These are phyloP conservation scores for Troilus luridus DNA, from an alignment of 2,888 invertebrate species.

Conservation along the genomic window DNA sequence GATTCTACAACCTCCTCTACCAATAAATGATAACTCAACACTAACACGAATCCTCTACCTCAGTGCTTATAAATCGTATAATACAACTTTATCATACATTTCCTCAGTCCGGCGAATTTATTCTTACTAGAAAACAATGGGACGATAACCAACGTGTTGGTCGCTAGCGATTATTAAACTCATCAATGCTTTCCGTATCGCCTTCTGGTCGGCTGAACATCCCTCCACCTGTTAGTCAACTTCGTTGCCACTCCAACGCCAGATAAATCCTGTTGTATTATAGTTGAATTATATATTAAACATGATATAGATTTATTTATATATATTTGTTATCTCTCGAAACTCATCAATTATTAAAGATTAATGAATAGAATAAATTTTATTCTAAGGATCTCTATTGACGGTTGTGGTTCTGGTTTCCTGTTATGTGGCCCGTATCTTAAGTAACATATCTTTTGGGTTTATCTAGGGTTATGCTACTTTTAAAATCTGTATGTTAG, in stretches of 20 bases:
- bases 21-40: neutral
- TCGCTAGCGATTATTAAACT: neutral
- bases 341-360: neutral
- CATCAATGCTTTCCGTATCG: neutral
- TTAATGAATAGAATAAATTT: neutral
- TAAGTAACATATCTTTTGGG: no score
- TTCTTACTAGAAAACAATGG: neutral
- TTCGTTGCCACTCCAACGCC: neutral
- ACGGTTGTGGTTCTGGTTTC: no score
- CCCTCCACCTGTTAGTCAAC: slow-evolving; percentile 12
- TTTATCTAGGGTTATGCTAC: no score
- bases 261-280: neutral
- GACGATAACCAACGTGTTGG: neutral
- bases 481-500: no score
- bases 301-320: neutral
- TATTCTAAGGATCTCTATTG: no score
- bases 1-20: neutral
- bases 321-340: neutral
- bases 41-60: neutral
- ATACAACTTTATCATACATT: neutral
- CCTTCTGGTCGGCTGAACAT: neutral
- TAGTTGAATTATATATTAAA: neutral
- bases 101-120: neutral
- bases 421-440: no score
- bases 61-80: neutral